Conservation (phyloP, 2,888 invertebrate species). For the Arctia plantaginis region DNA sequence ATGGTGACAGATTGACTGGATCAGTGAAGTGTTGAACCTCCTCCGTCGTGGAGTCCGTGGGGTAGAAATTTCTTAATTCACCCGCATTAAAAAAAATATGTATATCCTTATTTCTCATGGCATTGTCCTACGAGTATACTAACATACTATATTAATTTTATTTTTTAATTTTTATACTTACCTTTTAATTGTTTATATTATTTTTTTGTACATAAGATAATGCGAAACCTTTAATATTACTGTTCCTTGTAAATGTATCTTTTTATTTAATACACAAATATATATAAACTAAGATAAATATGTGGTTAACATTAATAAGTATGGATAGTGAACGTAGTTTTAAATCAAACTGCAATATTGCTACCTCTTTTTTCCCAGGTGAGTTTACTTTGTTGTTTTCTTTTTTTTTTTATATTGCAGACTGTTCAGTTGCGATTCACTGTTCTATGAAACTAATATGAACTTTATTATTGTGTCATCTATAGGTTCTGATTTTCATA, state of each 20-base stretch:
- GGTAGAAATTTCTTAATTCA: neutral
- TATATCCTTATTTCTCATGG: neutral
- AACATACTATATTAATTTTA: no score
- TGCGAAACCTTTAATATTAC: neutral
- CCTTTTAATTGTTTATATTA: no score
- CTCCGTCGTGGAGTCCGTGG: no score
- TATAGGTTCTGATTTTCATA: conserved; percentile 25
- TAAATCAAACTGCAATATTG: conserved; percentile 81
- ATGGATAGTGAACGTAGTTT: conserved; percentile 70
- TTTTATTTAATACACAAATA: neutral
- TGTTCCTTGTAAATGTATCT: no score
- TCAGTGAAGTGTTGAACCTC: neutral
- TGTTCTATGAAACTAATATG: conserved; percentile 67
- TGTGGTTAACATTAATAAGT: no score
- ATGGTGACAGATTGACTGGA: neutral
- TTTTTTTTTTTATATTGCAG: conserved; percentile 73
- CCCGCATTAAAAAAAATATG: neutral
- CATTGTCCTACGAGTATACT: no score
- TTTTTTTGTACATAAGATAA: no score
- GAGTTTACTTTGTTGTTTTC: conserved; percentile 64
- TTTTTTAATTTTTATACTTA: no score
- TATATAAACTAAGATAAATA: conserved; percentile 39
- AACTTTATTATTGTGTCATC: conserved; percentile 60
- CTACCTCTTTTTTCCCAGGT: conserved; percentile 67
- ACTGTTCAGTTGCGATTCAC: conserved; percentile 56